Conservation (phyloP, 1,140 invertebrate genomes). For the Brachionus asplanchnoidis region DNA sequence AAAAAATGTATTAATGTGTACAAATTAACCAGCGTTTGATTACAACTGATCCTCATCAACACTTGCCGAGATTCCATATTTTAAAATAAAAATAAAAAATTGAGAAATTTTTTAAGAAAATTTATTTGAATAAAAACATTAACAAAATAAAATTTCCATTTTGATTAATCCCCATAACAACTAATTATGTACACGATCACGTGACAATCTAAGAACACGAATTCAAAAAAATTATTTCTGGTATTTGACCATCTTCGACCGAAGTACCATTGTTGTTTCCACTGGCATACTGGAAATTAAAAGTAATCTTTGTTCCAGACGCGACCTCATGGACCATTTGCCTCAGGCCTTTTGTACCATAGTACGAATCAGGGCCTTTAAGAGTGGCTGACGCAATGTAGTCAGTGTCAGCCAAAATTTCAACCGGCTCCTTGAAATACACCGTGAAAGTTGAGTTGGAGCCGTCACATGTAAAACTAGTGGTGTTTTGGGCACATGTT, state of each 20-base stretch:
- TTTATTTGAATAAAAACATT: neutral
- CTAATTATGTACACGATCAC: neutral
- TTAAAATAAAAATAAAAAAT: neutral
- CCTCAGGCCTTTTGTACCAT: slow-evolving; percentile 74
- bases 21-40: neutral
- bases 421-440: slow-evolving; percentile 82
- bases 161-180: neutral
- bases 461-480: slow-evolving; percentile 74
- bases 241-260: slow-evolving; percentile 83
- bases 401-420: slow-evolving; percentile 71
- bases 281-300: slow-evolving; percentile 75
- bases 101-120: neutral
- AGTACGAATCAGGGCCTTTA: slow-evolving; percentile 76
- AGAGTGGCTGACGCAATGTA: slow-evolving; percentile 78
- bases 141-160: neutral
- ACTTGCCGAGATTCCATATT: neutral
- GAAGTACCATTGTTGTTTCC: slow-evolving; percentile 85
- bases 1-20: neutral
- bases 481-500: slow-evolving; percentile 71
- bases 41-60: neutral
- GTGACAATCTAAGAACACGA: neutral
- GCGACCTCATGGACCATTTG: slow-evolving; percentile 71
- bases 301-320: slow-evolving; percentile 69
- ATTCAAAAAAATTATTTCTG: slow-evolving; percentile 71
- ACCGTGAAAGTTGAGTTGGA: slow-evolving; percentile 74